A percentile compares a stretch with the other conserved stretches of the same genome.
Evolutionary conservation across 2,797 vertebrate species (phyloP).

Genomic region (Pangasius sanitwongsei): DNA sequence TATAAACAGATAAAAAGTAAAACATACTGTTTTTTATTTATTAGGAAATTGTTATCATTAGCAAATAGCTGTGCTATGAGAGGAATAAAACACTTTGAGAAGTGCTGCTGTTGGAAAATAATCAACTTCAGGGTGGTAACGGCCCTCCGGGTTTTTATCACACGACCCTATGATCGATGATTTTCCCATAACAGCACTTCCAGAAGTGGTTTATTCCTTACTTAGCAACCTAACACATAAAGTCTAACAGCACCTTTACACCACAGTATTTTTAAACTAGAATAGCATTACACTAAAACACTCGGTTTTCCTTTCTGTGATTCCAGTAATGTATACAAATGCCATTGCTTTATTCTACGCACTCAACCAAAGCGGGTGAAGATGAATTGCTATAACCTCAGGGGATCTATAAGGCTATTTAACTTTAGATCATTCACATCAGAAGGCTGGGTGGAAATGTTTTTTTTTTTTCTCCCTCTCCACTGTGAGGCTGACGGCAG

Average conservation of each 20-base stretch:
- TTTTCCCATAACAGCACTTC: background rate
- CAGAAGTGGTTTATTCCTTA: background rate
- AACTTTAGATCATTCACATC: constrained; percentile 36
- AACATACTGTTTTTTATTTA: background rate
- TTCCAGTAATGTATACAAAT: background rate
- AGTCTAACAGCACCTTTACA: background rate
- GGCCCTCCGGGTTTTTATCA: background rate
- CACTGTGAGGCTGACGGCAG: constrained; percentile 28
- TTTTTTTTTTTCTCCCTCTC: background rate
- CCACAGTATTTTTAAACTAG: background rate
- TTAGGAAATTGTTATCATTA: background rate
- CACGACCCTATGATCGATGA: background rate
- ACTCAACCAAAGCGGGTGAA: constrained; percentile 33
- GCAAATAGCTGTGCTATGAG: background rate
- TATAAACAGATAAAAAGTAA: background rate
- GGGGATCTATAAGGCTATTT: constrained; percentile 39
- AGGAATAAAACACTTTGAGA: background rate
- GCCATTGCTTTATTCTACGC: background rate
- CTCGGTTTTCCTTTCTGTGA: background rate
- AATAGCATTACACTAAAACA: background rate
- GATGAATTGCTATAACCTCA: constrained; percentile 32
- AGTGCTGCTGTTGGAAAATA: background rate
- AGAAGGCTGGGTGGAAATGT: constrained; percentile 21
- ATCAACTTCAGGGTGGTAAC: background rate
- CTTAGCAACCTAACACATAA: background rate